Evolutionary conservation across 2,888 invertebrate genomes (phyloP).

Genomic region (Caradrina kadenii): DNA sequence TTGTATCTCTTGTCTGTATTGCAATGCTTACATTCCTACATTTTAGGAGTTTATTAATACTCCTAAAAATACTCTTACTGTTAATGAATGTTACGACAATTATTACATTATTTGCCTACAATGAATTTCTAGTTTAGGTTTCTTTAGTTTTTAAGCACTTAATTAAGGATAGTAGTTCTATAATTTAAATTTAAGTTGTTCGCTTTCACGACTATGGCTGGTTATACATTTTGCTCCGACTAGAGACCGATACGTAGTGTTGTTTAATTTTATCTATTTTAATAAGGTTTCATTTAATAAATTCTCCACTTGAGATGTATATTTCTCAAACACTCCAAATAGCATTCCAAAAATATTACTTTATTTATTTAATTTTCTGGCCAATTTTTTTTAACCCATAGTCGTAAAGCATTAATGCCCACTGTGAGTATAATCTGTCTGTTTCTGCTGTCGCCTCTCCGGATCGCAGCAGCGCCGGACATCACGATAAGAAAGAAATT

Average conservation of each 20-base stretch:
- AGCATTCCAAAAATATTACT: neutral
- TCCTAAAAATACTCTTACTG: neutral
- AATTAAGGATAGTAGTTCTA: slow-evolving; percentile 12
- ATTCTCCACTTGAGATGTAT: neutral
- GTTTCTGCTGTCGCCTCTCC: slow-evolving; percentile 71
- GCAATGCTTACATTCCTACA: slow-evolving; percentile 50
- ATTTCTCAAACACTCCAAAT: neutral
- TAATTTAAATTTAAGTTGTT: slow-evolving; percentile 29
- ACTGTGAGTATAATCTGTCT: slow-evolving; percentile 38
- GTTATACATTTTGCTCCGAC: neutral
- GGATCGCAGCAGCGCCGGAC: slow-evolving; percentile 70
- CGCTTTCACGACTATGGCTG: slow-evolving; percentile 39
- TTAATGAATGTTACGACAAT: neutral
- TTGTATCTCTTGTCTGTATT: slow-evolving; percentile 9
- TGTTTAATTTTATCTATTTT: too few species aligned
- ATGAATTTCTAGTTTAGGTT: slow-evolving; percentile 28
- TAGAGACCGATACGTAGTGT: too few species aligned
- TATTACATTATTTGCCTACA: slow-evolving; percentile 39
- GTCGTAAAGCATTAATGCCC: slow-evolving; percentile 45
- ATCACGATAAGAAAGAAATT: slow-evolving; percentile 6
- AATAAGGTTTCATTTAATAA: neutral
- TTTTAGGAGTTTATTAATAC: slow-evolving; percentile 28
- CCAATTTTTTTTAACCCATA: slow-evolving; percentile 2
- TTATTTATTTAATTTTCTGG: neutral
- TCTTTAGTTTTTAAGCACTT: slow-evolving; percentile 27